Conservation (phyloP, 2,888 invertebrate genomes). For the Melanchra persicariae region DNA sequence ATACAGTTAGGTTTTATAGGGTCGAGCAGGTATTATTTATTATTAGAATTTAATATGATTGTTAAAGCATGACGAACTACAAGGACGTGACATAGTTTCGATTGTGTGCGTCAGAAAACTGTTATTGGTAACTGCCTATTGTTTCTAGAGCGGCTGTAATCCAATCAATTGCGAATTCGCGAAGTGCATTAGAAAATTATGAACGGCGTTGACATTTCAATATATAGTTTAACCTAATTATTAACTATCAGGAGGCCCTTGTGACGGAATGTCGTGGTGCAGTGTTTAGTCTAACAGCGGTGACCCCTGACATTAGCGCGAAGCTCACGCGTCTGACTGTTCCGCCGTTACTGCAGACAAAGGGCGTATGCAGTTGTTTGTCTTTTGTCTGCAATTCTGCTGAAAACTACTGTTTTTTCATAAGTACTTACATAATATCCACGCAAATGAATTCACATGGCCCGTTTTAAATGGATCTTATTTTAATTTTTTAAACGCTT, state of each 20-base stretch:
- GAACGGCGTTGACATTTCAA: too few species aligned
- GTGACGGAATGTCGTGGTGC: conserved; percentile 18
- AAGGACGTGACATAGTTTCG: conserved; percentile 36
- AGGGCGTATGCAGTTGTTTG: conserved; percentile 54
- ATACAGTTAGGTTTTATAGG: neutral
- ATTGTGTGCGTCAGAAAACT: conserved; percentile 39
- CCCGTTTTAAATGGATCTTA: neutral
- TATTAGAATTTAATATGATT: neutral
- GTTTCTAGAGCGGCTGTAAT: conserved; percentile 40
- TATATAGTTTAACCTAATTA: conserved; percentile 22
- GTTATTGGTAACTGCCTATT: conserved; percentile 31
- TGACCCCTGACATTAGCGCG: conserved; percentile 73
- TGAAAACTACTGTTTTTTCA: neutral
- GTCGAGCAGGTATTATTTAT: neutral
- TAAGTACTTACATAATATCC: neutral
- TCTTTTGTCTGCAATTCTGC: neutral
- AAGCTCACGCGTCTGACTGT: conserved; percentile 57
- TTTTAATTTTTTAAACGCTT: neutral
- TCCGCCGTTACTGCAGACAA: conserved; percentile 56
- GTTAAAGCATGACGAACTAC: neutral
- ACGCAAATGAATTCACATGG: neutral
- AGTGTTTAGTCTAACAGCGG: conserved; percentile 71
- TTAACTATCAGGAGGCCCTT: conserved; percentile 1
- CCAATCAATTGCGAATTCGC: conserved; percentile 7
- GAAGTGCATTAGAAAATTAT: too few species aligned